Evolutionary conservation across 92 coral and sea anemone genomes (phyloP).

Genomic region (Diadumene lineata): DNA sequence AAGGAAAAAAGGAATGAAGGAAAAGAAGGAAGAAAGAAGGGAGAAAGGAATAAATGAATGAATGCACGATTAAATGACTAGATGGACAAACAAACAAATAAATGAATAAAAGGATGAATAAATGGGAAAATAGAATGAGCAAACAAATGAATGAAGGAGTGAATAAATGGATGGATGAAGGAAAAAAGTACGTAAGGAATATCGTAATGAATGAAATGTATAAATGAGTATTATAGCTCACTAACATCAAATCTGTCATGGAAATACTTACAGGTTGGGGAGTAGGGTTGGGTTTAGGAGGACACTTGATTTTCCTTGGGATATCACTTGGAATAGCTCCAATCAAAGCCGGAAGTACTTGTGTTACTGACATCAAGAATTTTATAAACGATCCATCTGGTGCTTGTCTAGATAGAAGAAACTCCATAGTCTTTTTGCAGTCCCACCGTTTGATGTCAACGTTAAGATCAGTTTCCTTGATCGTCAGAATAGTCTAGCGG

Average conservation of each 20-base stretch:
- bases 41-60: too few relatives aligned
- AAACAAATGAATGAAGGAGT: too few relatives aligned
- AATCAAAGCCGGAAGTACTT: conserved; percentile 58
- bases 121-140: too few relatives aligned
- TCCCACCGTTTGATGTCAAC: conserved; percentile 26
- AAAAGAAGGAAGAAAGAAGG: too few relatives aligned
- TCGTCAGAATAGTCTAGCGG: conserved; percentile 20
- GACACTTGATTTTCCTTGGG: not conserved
- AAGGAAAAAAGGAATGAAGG: too few relatives aligned
- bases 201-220: too few relatives aligned
- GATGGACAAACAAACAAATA: too few relatives aligned
- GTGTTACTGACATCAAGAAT: conserved; percentile 43
- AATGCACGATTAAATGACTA: too few relatives aligned
- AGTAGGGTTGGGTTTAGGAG: not conserved
- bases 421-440: conserved; percentile 52
- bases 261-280: not conserved
- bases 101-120: too few relatives aligned
- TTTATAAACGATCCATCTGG: conserved; percentile 64
- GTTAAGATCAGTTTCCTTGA: not conserved
- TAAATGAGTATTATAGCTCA: not conserved
- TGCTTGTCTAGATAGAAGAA: conserved; percentile 62
- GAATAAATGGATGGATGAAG: too few relatives aligned
- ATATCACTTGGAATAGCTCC: conserved; percentile 66
- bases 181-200: too few relatives aligned
- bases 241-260: too few relatives aligned